Evolutionary conservation across 2,888 invertebrate genomes (phyloP).

Genomic region (Lepidochrysops patricia): DNA sequence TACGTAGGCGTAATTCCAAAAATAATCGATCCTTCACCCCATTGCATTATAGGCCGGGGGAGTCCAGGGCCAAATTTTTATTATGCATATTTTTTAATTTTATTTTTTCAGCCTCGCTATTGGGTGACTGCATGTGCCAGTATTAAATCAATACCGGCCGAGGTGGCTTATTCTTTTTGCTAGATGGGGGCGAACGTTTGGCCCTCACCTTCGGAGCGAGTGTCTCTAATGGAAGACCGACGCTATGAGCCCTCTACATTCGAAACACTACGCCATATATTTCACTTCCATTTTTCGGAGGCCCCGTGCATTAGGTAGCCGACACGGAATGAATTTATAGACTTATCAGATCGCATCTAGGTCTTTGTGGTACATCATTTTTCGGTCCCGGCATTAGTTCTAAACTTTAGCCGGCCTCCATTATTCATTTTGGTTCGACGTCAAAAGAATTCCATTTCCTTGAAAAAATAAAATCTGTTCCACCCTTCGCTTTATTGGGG

Average conservation of each 20-base stretch:
- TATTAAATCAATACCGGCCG: constrained; percentile 55
- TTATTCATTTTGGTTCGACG: constrained; percentile 24
- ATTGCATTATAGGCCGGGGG: constrained; percentile 40
- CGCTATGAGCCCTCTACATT: constrained; percentile 29
- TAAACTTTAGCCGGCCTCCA: constrained; percentile 17
- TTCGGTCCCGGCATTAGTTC: constrained; percentile 10
- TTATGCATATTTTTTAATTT: constrained; percentile 62
- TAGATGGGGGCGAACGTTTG: constrained; percentile 35
- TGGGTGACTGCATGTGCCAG: constrained; percentile 40
- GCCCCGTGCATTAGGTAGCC: constrained; percentile 24
- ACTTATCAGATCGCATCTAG: constrained; percentile 8
- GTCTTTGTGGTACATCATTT: constrained; percentile 6
- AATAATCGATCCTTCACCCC: constrained; percentile 55
- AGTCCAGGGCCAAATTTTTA: constrained; percentile 66
- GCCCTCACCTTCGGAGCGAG: constrained; percentile 33
- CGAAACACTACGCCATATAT: constrained; percentile 24
- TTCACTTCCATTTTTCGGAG: constrained; percentile 25
- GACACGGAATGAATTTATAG: constrained; percentile 21
- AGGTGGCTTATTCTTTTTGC: constrained; percentile 42
- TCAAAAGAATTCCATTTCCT: constrained; percentile 23
- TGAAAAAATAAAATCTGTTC: constrained; percentile 20
- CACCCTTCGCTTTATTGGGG: constrained; percentile 14
- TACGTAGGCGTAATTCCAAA: constrained; percentile 42
- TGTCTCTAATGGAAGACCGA: constrained; percentile 39
- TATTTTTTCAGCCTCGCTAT: constrained; percentile 51